These are phyloP conservation scores for Piliocolobus tephrosceles DNA, from an alignment of 2,113 vertebrate genomes.

Conservation along the genomic window DNA sequence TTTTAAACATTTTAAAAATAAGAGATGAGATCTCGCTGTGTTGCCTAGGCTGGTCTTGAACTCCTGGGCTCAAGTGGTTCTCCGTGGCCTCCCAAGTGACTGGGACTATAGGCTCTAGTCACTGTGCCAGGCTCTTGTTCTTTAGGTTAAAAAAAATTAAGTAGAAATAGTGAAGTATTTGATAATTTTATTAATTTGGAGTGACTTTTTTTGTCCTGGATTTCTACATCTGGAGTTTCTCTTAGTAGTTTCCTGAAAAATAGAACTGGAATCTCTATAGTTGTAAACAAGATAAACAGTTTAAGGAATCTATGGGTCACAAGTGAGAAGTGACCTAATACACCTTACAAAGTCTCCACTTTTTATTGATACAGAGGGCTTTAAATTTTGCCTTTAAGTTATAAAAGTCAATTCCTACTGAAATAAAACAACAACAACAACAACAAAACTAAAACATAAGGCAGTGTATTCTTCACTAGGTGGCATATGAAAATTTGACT, in stretches of 20 bases:
- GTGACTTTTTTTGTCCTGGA: background rate
- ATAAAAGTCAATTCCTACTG: background rate
- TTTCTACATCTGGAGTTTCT: background rate
- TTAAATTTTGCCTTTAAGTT: background rate
- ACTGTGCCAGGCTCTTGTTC: background rate
- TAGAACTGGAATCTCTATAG: background rate
- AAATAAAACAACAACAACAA: background rate
- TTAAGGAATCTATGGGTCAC: background rate
- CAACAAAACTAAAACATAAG: background rate
- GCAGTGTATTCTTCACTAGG: background rate
- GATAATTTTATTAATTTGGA: background rate
- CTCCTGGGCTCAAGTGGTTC: background rate
- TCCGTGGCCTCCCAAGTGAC: background rate
- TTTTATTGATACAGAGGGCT: background rate
- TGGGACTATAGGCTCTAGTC: background rate
- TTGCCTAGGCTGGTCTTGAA: background rate
- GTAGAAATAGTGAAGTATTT: background rate
- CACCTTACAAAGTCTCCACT: background rate
- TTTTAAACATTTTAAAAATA: background rate
- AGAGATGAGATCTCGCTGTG: background rate
- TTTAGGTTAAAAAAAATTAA: background rate
- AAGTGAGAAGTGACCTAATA: background rate
- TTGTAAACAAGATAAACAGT: background rate
- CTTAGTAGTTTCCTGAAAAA: background rate
- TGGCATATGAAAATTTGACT: background rate